Evolutionary conservation across 2,797 vertebrate species (phyloP).

Genomic region (Lutjanus campechanus): DNA sequence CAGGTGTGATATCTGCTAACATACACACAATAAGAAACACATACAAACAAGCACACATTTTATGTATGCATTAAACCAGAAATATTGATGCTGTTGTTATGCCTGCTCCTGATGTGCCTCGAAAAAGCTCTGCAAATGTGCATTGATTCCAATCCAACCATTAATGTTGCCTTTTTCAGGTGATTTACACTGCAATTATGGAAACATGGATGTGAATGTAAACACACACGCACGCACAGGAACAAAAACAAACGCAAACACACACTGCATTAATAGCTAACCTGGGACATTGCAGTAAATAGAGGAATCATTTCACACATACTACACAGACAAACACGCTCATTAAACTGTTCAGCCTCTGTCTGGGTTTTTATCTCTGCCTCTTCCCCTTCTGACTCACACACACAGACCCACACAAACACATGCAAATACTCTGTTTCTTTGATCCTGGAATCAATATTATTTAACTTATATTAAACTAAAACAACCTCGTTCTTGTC

Average conservation of each 20-base stretch:
- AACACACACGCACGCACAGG: not conserved
- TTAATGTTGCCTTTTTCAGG: slow-evolving; percentile 14
- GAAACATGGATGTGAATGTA: slow-evolving; percentile 31
- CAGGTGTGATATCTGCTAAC: slow-evolving; percentile 4
- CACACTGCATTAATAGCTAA: slow-evolving; percentile 15
- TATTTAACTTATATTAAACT: slow-evolving; percentile 12
- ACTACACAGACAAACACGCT: slow-evolving; percentile 1
- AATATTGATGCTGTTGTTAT: not conserved
- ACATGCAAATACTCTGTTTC: not conserved
- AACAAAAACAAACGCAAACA: slow-evolving; percentile 9
- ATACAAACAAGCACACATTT: slow-evolving; percentile 3
- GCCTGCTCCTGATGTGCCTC: slow-evolving; percentile 10
- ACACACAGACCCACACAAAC: not conserved
- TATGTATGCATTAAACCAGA: not conserved
- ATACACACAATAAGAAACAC: slow-evolving; percentile 3
- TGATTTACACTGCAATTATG: slow-evolving; percentile 70
- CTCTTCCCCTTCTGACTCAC: not conserved
- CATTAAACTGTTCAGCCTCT: not conserved
- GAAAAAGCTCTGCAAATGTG: slow-evolving; percentile 26
- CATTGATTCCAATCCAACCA: slow-evolving; percentile 47
- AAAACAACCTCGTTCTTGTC: not conserved
- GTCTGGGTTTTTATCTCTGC: not conserved
- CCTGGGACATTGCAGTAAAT: slow-evolving; percentile 3
- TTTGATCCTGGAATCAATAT: slow-evolving; percentile 1
- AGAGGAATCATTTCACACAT: not conserved